Evolutionary conservation across 2,113 vertebrate genomes (phyloP), one percentile per base, ranked within the genome.

Genomic region (Saccopteryx bilineata): DNA sequence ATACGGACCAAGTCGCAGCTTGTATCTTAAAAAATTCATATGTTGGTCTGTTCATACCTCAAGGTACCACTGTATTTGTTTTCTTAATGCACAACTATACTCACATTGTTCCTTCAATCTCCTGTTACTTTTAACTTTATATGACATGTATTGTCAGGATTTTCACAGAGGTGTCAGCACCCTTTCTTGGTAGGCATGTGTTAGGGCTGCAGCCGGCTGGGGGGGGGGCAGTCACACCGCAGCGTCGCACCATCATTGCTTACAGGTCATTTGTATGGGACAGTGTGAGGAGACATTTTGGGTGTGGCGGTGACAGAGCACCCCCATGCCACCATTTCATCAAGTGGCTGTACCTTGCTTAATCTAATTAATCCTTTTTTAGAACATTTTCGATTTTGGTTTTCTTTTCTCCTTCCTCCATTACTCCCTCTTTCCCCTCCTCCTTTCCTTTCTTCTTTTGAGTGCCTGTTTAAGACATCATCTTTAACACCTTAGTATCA

Each of bases 191-290:
- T 5, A 83, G 48, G 54, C 3, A 3, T 48, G 4, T 28, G 14
- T 58, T 10, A 24, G 61, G 52, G 15, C 6, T 58, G 48, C 33
- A 23, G 15, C 6, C 19, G 54, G 66, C 66, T 33, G 12, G 69
- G 28, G 26, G 14, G 39, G 48, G 5, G 48, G 7, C 31, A 2
- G 13, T 17, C 39, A 3, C 7, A 5, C 7, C 4, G 28, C 28
- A 10, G 21, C 1, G 80, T 19, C 15, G 5, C 2, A 14, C 31
- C 2, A 0, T 39, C 2, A 46, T 7, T 19, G 2, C 50, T 39
- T 11, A 28, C 0, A 19, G 65, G 52, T 2, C 1, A 2, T 15
- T 23, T 52, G 5, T 6, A 7, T 21, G 15, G 54, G 21, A 19
- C 19, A 54, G 68, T 7, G 17, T 9, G 48, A 82, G 50, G 50